Conservation (phyloP, 2,888 invertebrate genomes). For the Lottia gigantea region DNA sequence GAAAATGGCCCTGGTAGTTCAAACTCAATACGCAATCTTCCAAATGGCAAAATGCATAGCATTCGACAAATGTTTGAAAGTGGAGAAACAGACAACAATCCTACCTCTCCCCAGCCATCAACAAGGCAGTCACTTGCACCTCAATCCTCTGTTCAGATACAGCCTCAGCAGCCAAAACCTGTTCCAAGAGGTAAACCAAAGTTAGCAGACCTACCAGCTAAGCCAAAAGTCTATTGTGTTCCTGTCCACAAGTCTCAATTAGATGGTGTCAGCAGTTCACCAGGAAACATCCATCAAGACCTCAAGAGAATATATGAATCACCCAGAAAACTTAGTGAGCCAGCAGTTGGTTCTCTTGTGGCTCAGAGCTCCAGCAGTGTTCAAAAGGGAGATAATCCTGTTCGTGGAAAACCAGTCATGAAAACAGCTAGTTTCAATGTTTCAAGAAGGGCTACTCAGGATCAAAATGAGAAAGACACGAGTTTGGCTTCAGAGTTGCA, state of each 20-base stretch:
- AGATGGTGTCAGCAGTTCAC: not conserved
- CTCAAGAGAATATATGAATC: not conserved
- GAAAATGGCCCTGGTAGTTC: not conserved
- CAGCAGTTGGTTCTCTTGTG: no score
- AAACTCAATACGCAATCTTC: conserved; percentile 39
- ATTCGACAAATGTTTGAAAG: conserved; percentile 46
- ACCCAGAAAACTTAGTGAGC: not conserved
- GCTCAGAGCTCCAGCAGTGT: not conserved
- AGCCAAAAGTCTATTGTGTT: not conserved
- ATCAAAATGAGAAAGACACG: conserved; percentile 10
- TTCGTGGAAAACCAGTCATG: conserved; percentile 16
- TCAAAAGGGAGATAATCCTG: conserved; percentile 8
- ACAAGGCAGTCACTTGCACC: conserved; percentile 1
- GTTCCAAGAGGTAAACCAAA: conserved; percentile 1
- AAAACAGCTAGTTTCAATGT: conserved; percentile 23
- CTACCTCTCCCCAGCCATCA: not conserved
- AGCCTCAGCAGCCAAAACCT: conserved; percentile 9
- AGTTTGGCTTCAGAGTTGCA: not conserved
- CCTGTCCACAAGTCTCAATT: not conserved
- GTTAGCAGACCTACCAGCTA: not conserved
- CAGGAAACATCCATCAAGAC: not conserved
- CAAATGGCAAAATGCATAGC: conserved; percentile 47
- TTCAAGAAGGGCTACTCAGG: not conserved
- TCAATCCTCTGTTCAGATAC: not conserved
- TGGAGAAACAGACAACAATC: conserved; percentile 7